Base-by-base conservation (phyloP, 2,797 vertebrate species). In the Ceyx erithaca region DNA sequence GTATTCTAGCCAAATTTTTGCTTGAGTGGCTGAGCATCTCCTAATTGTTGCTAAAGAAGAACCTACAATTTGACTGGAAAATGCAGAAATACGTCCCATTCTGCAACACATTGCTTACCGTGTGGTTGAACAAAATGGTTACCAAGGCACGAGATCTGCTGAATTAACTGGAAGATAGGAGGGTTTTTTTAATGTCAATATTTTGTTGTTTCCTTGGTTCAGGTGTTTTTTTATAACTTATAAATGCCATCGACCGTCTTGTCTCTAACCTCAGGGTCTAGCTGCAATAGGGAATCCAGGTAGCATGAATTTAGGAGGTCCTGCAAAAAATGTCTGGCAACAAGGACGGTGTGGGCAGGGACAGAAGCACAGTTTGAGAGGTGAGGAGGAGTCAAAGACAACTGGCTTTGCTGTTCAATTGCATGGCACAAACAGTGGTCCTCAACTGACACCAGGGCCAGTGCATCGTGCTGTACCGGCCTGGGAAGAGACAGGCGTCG, bases 401-500 rank as follows among this genome's bases (percentile, higher is more conserved):
- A 16, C 33, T 73, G 0, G 0, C 19, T 58, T 45, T 0, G 2
- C 72, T 49, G 15, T 49, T 82, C 52, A 2, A 8, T 79, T 52
- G 30, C 37, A 7, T 14, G 69, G 75, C 35, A 61, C 0, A 0
- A 63, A 30, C 1, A 63, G 23, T 1, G 2, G 41, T 70, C 41
- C 67, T 80, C 41, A 21, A 64, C 37, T 0, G 0, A 46, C 6
- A 3, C 16, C 33, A 18, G 69, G 37, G 52, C 62, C 0, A 0
- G 20, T 21, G 40, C 4, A 1, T 54, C 2, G 0, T 1, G 17
- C 52, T 69, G 35, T 40, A 28, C 46, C 48, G 54, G 22, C 33
- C 48, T 40, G 26, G 58, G 46, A 49, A 71, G n/a, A 77, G 79
- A 37, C 13, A 54, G 26, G 16, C 2, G 0, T 75, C 46, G 22